Evolutionary conservation across 1,140 invertebrate genomes (phyloP), one percentile per base, ranked within the genome.

Genomic region (Pinna nobilis): DNA sequence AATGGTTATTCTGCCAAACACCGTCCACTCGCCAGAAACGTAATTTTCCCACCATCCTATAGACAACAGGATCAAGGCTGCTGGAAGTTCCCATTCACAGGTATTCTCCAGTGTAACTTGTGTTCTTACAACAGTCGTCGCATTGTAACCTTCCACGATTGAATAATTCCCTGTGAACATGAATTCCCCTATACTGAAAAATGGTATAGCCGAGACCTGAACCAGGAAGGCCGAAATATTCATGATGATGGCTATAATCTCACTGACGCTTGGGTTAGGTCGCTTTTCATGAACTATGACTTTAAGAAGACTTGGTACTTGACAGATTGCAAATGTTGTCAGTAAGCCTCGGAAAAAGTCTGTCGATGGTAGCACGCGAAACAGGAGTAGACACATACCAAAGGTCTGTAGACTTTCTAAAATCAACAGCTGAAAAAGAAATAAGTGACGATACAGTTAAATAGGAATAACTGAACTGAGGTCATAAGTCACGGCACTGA

Each of bases 21-120:
- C 53, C 49, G 79, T 79, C 84, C 81, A 83, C 51, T 86, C 77
- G 92, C 92, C 41, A 28, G 95, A 95, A 0, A 97, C 95, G 83
- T 96, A 99, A 89, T 99, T 99, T 89, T 99, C 97, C 97, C 97
- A 99, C 96, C 97, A 99, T 30, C 95, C 95, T 18, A 96, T 92
- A 4, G 97, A 98, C 35, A 96, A 94, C 55, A 97, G 91, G 30
- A 97, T 89, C 6, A 96, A 91, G 0, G 95, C 91, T 0, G 96
- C 88, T 0, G 97, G 96, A 64, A 98, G 94, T 5, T 96, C 90
- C 95, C 95, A 98, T 18, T 69, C 70, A 4, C 70, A 53, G 28
- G 50, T 41, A 13, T 57, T 32, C 7, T 30, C 25, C 20, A 75
- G 55, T 15, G 59, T 64, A 1, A 77, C 57, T 5, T 23, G 13